Evolutionary conservation across 2,797 vertebrate species (phyloP).

Genomic region (Pipistrellus pygmaeus): DNA sequence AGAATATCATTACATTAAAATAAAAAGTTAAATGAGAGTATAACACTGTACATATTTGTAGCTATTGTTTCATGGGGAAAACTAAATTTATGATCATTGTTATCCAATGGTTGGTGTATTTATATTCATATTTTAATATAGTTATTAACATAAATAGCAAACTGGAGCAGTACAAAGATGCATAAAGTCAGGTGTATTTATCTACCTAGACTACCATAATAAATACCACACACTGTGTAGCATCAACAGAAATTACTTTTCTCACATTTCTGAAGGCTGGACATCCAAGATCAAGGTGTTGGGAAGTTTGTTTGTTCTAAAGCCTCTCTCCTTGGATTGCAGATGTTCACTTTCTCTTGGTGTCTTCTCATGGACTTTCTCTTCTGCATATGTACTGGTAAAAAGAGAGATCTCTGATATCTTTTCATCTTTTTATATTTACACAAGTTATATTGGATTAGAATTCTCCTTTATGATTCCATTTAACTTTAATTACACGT

Average conservation of each 20-base stretch:
- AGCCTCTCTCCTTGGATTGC: not conserved
- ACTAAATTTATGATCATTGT: not conserved
- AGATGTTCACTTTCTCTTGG: not conserved
- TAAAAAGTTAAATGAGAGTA: constrained; percentile 37
- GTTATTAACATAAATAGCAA: constrained; percentile 17
- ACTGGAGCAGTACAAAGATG: not conserved
- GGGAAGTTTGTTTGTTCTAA: not conserved
- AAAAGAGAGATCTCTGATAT: not conserved
- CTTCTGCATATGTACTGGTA: not conserved
- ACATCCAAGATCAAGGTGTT: not conserved
- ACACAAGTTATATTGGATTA: not conserved
- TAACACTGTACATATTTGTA: not conserved
- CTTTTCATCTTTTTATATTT: not conserved
- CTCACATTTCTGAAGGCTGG: not conserved
- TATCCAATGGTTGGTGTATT: not conserved
- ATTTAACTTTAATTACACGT: constrained; percentile 6
- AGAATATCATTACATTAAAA: constrained; percentile 43
- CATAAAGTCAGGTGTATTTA: not conserved
- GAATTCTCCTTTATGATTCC: not conserved
- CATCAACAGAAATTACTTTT: constrained; percentile 24
- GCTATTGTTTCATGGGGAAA: constrained; percentile 40
- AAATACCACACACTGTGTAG: not conserved
- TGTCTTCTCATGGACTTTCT: not conserved
- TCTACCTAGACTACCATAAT: not conserved
- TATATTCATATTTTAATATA: constrained; percentile 21